Evolutionary conservation across 2,888 invertebrate genomes (phyloP).

Genomic region (Napeogenes inachia): DNA sequence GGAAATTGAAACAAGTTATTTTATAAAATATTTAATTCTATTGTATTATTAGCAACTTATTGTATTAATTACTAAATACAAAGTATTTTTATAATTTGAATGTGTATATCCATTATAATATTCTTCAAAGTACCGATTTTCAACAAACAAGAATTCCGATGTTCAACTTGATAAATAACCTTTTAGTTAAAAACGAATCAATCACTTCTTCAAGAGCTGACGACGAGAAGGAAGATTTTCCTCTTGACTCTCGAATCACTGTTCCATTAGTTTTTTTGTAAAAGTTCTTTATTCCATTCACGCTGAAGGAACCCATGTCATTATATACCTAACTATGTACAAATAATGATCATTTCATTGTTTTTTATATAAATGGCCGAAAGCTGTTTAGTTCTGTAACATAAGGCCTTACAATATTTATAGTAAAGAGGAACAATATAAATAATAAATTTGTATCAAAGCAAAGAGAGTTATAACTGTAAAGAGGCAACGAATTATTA

Average conservation of each 20-base stretch:
- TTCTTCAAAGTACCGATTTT: slow-evolving; percentile 14
- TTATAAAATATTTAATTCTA: no score
- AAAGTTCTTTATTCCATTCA: slow-evolving; percentile 19
- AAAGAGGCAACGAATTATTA: slow-evolving; percentile 3
- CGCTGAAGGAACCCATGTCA: slow-evolving; percentile 23
- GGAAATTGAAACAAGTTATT: no score
- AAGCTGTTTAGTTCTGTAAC: not conserved
- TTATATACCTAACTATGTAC: slow-evolving; percentile 10
- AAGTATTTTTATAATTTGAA: slow-evolving; percentile 15
- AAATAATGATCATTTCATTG: slow-evolving; percentile 6
- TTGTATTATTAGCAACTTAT: no score
- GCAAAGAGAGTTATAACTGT: no score
- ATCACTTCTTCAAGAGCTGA: slow-evolving; percentile 31
- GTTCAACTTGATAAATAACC: slow-evolving; percentile 33
- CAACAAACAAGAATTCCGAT: slow-evolving; percentile 28
- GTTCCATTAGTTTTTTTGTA: slow-evolving; percentile 31
- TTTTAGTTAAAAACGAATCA: slow-evolving; percentile 35
- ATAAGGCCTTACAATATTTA: no score
- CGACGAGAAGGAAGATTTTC: slow-evolving; percentile 26
- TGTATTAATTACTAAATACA: no score
- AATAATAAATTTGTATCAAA: no score
- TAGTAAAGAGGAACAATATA: no score
- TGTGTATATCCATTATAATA: slow-evolving; percentile 18
- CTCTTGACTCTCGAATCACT: slow-evolving; percentile 28
- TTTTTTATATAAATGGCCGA: not conserved